Conservation (phyloP, 1,140 invertebrate species). For the Cyrtorhinus lividipennis region DNA sequence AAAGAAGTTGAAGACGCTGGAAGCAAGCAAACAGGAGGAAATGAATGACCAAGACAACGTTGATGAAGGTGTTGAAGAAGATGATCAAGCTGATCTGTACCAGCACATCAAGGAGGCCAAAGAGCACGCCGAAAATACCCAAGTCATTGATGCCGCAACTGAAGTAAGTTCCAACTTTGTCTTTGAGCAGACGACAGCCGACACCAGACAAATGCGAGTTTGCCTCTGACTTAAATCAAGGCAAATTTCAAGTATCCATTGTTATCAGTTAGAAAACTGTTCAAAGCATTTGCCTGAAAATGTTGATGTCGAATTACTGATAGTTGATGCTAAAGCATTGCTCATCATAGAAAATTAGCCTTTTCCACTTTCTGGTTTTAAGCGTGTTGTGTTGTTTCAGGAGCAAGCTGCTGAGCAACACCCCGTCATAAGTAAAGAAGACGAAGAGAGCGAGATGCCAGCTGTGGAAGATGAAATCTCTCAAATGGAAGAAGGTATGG, state of each 20-base stretch:
- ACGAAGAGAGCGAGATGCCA: slow-evolving; percentile 37
- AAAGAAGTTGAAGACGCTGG: slow-evolving; percentile 45
- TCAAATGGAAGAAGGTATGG: slow-evolving; percentile 1
- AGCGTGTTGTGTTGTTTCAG: slow-evolving; percentile 30
- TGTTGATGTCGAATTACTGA: too few relatives aligned
- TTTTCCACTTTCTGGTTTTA: too few relatives aligned
- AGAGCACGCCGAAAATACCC: slow-evolving; percentile 34
- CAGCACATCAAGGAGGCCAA: slow-evolving; percentile 74
- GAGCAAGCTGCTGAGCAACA: slow-evolving; percentile 69
- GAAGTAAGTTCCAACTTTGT: slow-evolving; percentile 28
- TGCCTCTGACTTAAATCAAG: too few relatives aligned
- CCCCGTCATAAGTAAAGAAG: slow-evolving; percentile 43
- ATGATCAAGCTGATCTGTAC: slow-evolving; percentile 51
- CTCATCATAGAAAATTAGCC: too few relatives aligned
- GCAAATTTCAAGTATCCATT: too few relatives aligned
- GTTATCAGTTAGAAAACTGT: too few relatives aligned
- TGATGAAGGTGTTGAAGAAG: slow-evolving; percentile 33
- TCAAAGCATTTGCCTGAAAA: too few relatives aligned
- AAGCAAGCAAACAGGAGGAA: slow-evolving; percentile 31
- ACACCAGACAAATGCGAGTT: slow-evolving; percentile 13
- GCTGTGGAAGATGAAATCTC: slow-evolving; percentile 34
- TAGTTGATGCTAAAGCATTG: too few relatives aligned
- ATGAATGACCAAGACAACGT: slow-evolving; percentile 36
- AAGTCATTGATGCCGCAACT: slow-evolving; percentile 42
- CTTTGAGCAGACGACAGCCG: too few relatives aligned